Evolutionary conservation across 1,140 invertebrate genomes (phyloP).

Genomic region (Drosophila parabipectinata): DNA sequence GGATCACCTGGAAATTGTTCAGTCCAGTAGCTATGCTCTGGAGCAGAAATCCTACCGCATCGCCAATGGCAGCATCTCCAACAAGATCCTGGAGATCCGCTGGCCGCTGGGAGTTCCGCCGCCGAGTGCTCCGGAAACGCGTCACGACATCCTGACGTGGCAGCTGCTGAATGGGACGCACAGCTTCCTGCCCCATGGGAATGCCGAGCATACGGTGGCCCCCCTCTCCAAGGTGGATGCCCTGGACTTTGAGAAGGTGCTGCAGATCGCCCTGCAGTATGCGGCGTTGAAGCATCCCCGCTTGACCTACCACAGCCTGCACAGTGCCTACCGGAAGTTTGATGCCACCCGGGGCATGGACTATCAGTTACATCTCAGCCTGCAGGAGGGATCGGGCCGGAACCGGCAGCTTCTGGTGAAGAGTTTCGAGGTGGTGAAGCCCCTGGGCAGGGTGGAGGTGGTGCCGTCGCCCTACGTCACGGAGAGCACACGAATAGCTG

Average conservation of each 20-base stretch:
- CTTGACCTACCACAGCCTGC: slow-evolving; percentile 85
- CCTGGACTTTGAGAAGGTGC: slow-evolving; percentile 88
- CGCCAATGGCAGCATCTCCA: slow-evolving; percentile 84
- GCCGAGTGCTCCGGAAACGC: slow-evolving; percentile 87
- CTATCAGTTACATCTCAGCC: slow-evolving; percentile 92
- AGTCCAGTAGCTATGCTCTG: slow-evolving; percentile 85
- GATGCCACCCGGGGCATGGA: slow-evolving; percentile 95
- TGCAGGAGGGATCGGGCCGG: slow-evolving; percentile 54
- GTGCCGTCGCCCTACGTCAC: slow-evolving; percentile 95
- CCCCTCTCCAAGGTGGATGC: slow-evolving; percentile 87
- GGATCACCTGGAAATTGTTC: slow-evolving; percentile 84
- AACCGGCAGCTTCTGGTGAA: slow-evolving; percentile 41
- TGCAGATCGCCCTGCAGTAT: slow-evolving; percentile 86
- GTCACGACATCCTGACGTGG: slow-evolving; percentile 95
- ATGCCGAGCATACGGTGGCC: slow-evolving; percentile 87
- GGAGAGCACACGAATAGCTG: slow-evolving; percentile 91
- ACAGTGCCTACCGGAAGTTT: slow-evolving; percentile 93
- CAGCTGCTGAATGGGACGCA: slow-evolving; percentile 93
- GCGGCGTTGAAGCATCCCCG: slow-evolving; percentile 86
- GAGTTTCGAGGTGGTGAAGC: slow-evolving; percentile 88
- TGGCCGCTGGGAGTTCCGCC: slow-evolving; percentile 94
- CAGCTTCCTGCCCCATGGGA: slow-evolving; percentile 87
- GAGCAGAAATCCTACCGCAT: slow-evolving; percentile 81
- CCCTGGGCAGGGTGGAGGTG: slow-evolving; percentile 93
- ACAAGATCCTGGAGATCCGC: slow-evolving; percentile 85